phyloP scores from a whole-genome alignment of 2,797 vertebrate genomes.

The Oreortyx pictus region DNA sequence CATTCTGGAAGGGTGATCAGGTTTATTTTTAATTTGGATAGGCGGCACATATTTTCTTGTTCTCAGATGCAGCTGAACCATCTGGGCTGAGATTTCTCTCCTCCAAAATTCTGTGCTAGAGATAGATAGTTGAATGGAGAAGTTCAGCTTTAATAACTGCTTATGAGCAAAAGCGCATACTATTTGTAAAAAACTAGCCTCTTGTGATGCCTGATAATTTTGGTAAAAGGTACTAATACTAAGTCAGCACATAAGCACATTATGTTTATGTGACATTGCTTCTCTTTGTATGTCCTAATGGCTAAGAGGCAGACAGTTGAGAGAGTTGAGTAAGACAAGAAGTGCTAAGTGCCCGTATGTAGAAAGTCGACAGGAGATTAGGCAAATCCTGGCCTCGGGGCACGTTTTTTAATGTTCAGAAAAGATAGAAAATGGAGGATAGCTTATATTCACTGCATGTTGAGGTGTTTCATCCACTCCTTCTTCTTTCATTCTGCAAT shows the following conservation, averaged over 20 bases:
- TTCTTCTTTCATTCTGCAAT: not conserved
- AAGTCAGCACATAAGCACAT: not conserved
- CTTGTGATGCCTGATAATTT: not conserved
- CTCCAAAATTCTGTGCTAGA: not conserved
- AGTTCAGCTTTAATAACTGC: not conserved
- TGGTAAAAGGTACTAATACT: not conserved
- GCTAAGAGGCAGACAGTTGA: not conserved
- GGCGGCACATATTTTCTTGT: not conserved
- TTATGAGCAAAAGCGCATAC: not conserved
- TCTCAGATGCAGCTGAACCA: not conserved
- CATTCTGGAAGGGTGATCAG: not conserved
- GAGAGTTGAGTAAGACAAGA: not conserved
- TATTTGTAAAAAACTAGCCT: not conserved
- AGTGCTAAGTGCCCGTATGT: not conserved
- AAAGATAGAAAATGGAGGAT: not conserved
- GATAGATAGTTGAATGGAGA: not conserved
- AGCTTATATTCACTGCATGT: not conserved
- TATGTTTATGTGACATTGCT: not conserved
- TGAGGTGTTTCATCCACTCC: not conserved
- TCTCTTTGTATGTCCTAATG: not conserved
- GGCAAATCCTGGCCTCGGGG: not conserved
- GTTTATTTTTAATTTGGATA: not conserved
- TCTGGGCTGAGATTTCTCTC: not conserved
- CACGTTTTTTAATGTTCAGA: not conserved
- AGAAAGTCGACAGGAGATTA: not conserved